Evolutionary conservation across 2,888 invertebrate genomes (phyloP).

Genomic region (Linyphia triangularis): DNA sequence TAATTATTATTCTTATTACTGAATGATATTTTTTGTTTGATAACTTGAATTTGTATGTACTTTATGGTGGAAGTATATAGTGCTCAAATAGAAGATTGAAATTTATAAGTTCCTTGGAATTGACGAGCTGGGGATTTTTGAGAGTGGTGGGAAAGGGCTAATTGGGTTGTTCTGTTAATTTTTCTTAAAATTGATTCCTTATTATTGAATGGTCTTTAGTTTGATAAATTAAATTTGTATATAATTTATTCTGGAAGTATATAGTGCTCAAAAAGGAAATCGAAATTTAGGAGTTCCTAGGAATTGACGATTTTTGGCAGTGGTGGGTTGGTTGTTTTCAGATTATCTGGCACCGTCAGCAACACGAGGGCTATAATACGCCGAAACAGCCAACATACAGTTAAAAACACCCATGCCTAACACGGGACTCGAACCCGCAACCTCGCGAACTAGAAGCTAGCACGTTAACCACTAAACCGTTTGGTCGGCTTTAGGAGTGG

Average conservation of each 20-base stretch:
- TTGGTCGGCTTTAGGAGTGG: no score
- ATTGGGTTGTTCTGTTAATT: background rate
- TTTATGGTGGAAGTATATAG: background rate
- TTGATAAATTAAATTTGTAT: background rate
- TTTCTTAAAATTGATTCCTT: background rate
- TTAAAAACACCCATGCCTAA: no score
- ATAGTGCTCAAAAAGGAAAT: background rate
- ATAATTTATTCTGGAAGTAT: background rate
- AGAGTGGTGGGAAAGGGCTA: background rate
- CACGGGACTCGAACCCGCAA: no score
- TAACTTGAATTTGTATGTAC: background rate
- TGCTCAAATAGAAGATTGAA: constrained; percentile 10
- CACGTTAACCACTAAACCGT: no score
- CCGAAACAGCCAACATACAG: no score
- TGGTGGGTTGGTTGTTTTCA: background rate
- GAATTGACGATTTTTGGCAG: background rate
- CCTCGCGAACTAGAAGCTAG: no score
- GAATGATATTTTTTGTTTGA: background rate
- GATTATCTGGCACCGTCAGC: no score
- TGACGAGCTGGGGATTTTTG: background rate
- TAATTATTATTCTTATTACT: background rate
- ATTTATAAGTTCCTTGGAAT: constrained; percentile 39
- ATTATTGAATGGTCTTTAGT: background rate
- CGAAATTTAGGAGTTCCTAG: constrained; percentile 40
- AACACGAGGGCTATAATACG: no score